Conservation (phyloP, 1,140 invertebrate genomes). For the Drosophila oshimai region DNA sequence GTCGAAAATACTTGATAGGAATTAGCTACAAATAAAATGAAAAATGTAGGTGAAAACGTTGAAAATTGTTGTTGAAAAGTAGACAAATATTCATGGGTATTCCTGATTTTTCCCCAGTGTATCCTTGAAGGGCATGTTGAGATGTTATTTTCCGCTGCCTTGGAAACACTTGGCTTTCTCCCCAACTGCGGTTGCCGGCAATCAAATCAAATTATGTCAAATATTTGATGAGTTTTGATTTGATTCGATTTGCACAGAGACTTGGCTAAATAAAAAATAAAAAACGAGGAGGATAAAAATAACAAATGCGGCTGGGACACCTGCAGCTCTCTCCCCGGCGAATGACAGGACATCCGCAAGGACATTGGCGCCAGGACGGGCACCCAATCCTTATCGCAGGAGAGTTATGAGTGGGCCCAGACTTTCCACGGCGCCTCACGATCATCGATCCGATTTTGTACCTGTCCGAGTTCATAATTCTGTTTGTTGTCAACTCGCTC, state of each 20-base stretch:
- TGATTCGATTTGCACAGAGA: slow-evolving; percentile 46
- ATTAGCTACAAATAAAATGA: too few relatives aligned
- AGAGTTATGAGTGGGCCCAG: slow-evolving; percentile 57
- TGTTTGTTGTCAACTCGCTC: slow-evolving; percentile 29
- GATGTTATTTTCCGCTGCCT: slow-evolving; percentile 8
- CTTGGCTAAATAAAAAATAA: background rate
- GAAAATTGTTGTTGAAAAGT: too few relatives aligned
- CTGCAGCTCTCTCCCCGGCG: slow-evolving; percentile 1
- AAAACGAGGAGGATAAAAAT: background rate
- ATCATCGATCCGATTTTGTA: background rate
- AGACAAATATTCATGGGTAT: background rate
- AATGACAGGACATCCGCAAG: slow-evolving; percentile 54
- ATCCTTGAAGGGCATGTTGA: background rate
- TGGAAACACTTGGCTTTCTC: slow-evolving; percentile 1
- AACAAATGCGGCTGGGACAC: slow-evolving; percentile 16
- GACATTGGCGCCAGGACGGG: slow-evolving; percentile 36
- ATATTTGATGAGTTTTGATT: slow-evolving; percentile 58
- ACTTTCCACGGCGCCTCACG: slow-evolving; percentile 58
- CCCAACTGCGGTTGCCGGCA: slow-evolving; percentile 19
- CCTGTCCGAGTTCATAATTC: slow-evolving; percentile 48
- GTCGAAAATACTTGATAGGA: too few relatives aligned
- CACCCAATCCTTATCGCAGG: slow-evolving; percentile 39
- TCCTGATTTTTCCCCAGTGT: background rate
- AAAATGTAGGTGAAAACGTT: too few relatives aligned
- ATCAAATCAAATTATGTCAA: slow-evolving; percentile 47